Evolutionary conservation across 1,140 invertebrate species (phyloP), one percentile per base, ranked within the genome.

Genomic region (Ceratosolen solmsi): DNA sequence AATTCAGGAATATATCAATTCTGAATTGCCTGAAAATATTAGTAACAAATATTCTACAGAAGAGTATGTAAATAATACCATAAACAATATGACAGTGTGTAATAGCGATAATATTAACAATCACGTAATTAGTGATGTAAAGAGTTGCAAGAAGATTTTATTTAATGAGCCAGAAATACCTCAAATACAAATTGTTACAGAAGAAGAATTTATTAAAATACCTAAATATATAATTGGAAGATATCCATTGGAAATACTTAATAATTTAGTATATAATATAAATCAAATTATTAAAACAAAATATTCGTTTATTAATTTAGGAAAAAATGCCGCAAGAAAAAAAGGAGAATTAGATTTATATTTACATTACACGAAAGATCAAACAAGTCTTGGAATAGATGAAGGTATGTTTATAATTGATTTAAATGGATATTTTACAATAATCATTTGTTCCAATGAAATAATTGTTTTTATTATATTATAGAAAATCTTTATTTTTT

Each of bases 211-310:
- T 33, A 65, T 49, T 27, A 87, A 82, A 79, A 84, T 91, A 63
- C 90, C 90, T 13, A 90, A 90, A 65, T 91, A 91, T 68, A 90
- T 91, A 33, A 90, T 91, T 63, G 89, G 89, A 11, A 82, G 90
- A 70, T 86, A 90, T 49, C 80, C 86, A 7, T 20, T 90, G 11
- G 76, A 85, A 0, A 71, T 70, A 13, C 33, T 91, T 0, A 92
- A 92, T 81, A 84, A 74, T 78, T 86, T 92, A 41, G 78, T 91
- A 71, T 51, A 56, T 22, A 79, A 60, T n/a, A 87, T 92, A 33
- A 92, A 92, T 84, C 82, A 88, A 38, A 84, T 89, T 33, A 73
- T 90, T 33, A 84, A 89, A 77, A 76, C 85, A 0, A 92, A 92
- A 79, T 92, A 92, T 75, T 84, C 71, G 5, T 65, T 91, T 13